Evolutionary conservation across 2,888 invertebrate species (phyloP).

Genomic region (Ypsolopha sequella): DNA sequence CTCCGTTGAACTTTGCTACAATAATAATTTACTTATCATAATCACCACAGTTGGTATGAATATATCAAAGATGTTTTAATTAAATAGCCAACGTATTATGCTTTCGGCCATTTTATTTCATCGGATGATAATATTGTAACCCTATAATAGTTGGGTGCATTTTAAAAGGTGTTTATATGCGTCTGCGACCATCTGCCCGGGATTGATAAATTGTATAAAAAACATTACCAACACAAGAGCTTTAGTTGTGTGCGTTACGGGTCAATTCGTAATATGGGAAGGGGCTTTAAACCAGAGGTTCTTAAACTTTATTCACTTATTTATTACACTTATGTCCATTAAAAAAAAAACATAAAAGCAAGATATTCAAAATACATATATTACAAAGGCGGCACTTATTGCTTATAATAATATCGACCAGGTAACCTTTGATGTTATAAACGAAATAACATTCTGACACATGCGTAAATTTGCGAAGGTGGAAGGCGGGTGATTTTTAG

Average conservation of each 20-base stretch:
- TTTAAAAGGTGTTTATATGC: constrained; percentile 62
- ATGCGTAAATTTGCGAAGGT: too few relatives aligned
- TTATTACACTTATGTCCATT: too few relatives aligned
- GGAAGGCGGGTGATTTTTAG: too few relatives aligned
- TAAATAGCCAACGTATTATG: constrained; percentile 2
- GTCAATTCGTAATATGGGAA: background rate
- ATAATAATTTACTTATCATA: background rate
- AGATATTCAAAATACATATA: too few relatives aligned
- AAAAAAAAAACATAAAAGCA: too few relatives aligned
- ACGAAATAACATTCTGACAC: too few relatives aligned
- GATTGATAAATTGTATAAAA: constrained; percentile 66
- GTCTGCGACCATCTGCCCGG: constrained; percentile 56
- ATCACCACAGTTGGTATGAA: background rate
- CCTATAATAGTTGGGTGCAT: constrained; percentile 54
- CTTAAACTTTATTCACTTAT: background rate
- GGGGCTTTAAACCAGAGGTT: constrained; percentile 5
- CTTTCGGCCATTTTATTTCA: constrained; percentile 39
- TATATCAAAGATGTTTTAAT: background rate
- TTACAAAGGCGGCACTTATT: too few relatives aligned
- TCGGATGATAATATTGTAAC: constrained; percentile 58
- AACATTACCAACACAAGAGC: constrained; percentile 37
- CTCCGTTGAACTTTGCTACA: background rate
- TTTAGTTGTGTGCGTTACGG: constrained; percentile 16
- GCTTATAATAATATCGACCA: too few relatives aligned
- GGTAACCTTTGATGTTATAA: too few relatives aligned